These are phyloP conservation scores for Elegia similella DNA, from an alignment of 2,888 invertebrate genomes.

Conservation along the genomic window DNA sequence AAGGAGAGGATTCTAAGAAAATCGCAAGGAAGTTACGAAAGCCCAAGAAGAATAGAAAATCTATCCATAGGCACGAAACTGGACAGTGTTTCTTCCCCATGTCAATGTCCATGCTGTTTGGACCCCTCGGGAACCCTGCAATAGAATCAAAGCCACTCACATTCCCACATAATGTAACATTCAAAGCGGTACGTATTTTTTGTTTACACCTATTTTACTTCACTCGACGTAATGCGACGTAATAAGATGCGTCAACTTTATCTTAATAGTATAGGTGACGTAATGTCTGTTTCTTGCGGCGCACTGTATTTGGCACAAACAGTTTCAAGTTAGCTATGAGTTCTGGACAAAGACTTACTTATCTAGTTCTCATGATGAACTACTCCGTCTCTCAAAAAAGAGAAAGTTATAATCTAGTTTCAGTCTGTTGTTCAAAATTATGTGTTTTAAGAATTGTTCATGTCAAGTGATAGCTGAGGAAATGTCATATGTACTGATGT, in stretches of 20 bases:
- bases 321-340: too few relatives aligned
- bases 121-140: constrained; percentile 85
- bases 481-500: too few relatives aligned
- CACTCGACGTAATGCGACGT: background rate
- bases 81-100: constrained; percentile 87
- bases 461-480: too few relatives aligned
- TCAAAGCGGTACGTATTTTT: constrained; percentile 86
- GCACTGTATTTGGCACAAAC: too few relatives aligned
- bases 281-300: background rate
- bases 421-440: too few relatives aligned
- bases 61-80: constrained; percentile 60
- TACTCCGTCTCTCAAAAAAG: too few relatives aligned
- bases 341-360: too few relatives aligned
- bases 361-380: too few relatives aligned
- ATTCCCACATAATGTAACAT: constrained; percentile 95
- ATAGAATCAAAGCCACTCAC: constrained; percentile 71
- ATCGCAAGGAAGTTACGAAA: constrained; percentile 50
- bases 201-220: background rate
- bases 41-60: constrained; percentile 69
- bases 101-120: constrained; percentile 93
- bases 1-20: constrained; percentile 60
- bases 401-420: too few relatives aligned
- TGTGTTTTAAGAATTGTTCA: too few relatives aligned
- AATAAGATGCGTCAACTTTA: constrained; percentile 1
- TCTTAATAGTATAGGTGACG: background rate